Evolutionary conservation across 2,888 invertebrate species (phyloP), one percentile per base, ranked within the genome.

Genomic region (Mesorhabditis sp.): DNA sequence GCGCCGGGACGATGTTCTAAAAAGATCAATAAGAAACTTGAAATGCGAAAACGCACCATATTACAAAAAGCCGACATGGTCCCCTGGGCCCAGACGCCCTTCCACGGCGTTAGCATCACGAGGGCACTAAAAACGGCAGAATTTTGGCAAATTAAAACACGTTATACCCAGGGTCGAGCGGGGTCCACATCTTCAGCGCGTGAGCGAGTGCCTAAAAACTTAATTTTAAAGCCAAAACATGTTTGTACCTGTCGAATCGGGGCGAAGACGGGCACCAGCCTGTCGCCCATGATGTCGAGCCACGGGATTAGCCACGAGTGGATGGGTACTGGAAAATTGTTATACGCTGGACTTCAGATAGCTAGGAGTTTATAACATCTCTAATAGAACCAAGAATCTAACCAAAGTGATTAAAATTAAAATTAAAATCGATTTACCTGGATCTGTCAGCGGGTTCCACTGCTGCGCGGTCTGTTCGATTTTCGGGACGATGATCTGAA

Each of bases 231-330:
- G 10, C 7, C 58, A 50, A 50, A 50, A 13, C n/a, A 13, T 50
- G n/a, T 13, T 13, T 10, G 7, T 50, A 50, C 58, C 67, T 94
- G 92, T 64, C 96, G 90, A 80, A 99, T 94, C 63, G 92, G 91
- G 0, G 94, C 93, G 88, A 94, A 95, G 50, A 95, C 91, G 4
- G 88, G 86, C 70, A 89, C 88, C n/a, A 86, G 74, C 4, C 84
- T 77, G 70, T 85, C 82, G 89, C 92, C 92, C 85, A 95, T 90
- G 5, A 93, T 87, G 0, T 92, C 91, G 72, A 95, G 90, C 98
- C 98, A 99, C 0, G 97, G 97, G 86, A 95, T 91, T 73, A 96
- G 91, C 98, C 98, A 98, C 4, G 92, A 90, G 87, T 98, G 96
- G 77, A 99, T 92, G 13, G 97, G 97, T 76, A 94, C 90, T 0